Conservation (phyloP, 2,888 invertebrate genomes). For the Lordiphosa andalusiaca region DNA sequence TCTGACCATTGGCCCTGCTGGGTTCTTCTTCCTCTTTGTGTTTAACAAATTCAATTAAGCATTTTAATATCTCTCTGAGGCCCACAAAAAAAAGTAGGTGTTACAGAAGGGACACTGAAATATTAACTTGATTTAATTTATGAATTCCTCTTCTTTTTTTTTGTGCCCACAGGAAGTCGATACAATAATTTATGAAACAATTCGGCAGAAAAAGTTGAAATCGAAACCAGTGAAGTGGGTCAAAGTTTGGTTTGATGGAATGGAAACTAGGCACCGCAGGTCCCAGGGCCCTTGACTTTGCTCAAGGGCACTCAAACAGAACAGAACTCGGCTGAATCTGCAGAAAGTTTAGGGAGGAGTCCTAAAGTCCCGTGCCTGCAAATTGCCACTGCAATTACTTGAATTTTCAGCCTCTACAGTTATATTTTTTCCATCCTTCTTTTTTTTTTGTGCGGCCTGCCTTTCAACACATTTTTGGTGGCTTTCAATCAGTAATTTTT, state of each 20-base stretch:
- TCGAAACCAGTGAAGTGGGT: slow-evolving; percentile 26
- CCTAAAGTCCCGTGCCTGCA: slow-evolving; percentile 31
- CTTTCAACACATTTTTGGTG: slow-evolving; percentile 34
- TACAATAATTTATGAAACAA: slow-evolving; percentile 28
- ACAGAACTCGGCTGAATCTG: background rate
- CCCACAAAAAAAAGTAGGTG: slow-evolving; percentile 48
- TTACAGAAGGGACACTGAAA: slow-evolving; percentile 65
- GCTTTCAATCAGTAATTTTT: slow-evolving; percentile 67
- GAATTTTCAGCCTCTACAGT: slow-evolving; percentile 49
- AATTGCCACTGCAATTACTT: slow-evolving; percentile 62
- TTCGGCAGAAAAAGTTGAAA: slow-evolving; percentile 8
- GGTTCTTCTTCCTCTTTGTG: slow-evolving; percentile 34
- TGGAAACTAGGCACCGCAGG: slow-evolving; percentile 1
- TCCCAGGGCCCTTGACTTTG: slow-evolving; percentile 24
- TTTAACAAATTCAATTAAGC: slow-evolving; percentile 74
- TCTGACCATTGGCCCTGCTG: slow-evolving; percentile 34
- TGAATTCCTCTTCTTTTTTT: slow-evolving; percentile 47
- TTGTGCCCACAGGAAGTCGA: slow-evolving; percentile 37
- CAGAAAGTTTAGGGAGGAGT: slow-evolving; percentile 15
- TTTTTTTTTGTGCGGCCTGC: slow-evolving; percentile 20
- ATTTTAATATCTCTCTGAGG: slow-evolving; percentile 64
- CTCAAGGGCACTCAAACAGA: slow-evolving; percentile 29
- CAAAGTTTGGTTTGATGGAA: slow-evolving; percentile 23
- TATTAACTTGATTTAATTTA: slow-evolving; percentile 75
- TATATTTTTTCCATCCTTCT: slow-evolving; percentile 34